Percentiles rank a stretch among this genome's conserved stretches.
Evolutionary conservation across 1,140 invertebrate genomes (phyloP).

Genomic region (Meloidogyne exigua): DNA sequence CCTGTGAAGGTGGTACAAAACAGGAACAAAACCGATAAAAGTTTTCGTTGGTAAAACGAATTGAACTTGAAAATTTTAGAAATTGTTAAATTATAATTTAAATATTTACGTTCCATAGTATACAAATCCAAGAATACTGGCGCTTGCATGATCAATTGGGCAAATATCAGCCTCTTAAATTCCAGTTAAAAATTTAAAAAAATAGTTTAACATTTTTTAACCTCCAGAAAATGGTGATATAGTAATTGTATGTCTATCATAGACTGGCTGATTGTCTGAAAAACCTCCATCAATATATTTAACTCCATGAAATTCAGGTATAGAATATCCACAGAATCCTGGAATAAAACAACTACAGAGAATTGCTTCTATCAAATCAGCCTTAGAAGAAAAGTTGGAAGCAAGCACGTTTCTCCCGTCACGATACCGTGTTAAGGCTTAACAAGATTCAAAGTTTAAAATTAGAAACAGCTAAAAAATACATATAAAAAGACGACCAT

Average conservation of each 20-base stretch:
- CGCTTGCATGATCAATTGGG: conserved; percentile 75
- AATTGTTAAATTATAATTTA: not conserved
- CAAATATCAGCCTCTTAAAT: conserved; percentile 86
- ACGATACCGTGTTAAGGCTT: conserved; percentile 80
- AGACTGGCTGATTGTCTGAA: conserved; percentile 84
- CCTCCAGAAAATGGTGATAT: conserved; percentile 96
- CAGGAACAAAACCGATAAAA: conserved; percentile 77
- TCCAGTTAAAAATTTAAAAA: conserved; percentile 5
- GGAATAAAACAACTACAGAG: conserved; percentile 92
- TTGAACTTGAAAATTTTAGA: conserved; percentile 68
- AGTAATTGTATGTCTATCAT: conserved; percentile 88
- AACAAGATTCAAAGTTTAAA: not conserved
- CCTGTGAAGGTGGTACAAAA: conserved; percentile 88
- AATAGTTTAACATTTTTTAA: conserved; percentile 68
- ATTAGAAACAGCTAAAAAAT: not conserved
- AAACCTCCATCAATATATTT: conserved; percentile 95
- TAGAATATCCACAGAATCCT: conserved; percentile 86
- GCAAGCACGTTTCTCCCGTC: conserved; percentile 92
- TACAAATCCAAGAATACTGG: conserved; percentile 70
- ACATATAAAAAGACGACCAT: conserved; percentile 83
- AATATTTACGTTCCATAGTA: conserved; percentile 76
- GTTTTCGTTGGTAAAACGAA: conserved; percentile 80
- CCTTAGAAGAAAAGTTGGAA: conserved; percentile 82
- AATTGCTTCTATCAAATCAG: conserved; percentile 88
- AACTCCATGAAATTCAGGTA: conserved; percentile 82